phyloP scores from a whole-genome alignment of 2,113 vertebrate genomes.

The Orthonyx spaldingii region DNA sequence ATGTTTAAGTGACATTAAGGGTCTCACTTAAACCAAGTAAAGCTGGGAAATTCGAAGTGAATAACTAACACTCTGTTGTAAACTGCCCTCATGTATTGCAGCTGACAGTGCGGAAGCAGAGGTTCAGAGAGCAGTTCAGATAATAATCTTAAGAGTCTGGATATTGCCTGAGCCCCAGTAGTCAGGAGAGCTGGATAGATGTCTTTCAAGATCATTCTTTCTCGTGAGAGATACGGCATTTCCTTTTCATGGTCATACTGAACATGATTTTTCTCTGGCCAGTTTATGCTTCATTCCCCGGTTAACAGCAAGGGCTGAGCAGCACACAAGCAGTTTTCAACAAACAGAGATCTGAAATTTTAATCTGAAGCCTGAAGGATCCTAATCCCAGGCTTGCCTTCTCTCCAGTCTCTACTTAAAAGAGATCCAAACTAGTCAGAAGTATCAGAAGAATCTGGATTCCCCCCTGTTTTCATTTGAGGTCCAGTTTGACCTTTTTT shows the following conservation, averaged over 20 bases:
- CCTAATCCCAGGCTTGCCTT: neutral
- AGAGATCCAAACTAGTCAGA: neutral
- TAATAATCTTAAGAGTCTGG: constrained; percentile 21
- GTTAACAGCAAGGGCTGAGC: neutral
- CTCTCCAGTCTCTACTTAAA: neutral
- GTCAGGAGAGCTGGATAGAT: neutral
- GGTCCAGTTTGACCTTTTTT: neutral
- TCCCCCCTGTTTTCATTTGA: neutral
- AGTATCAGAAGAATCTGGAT: neutral
- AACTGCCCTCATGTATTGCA: constrained; percentile 57
- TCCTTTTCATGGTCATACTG: neutral
- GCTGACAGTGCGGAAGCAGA: constrained; percentile 55
- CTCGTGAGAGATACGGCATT: neutral
- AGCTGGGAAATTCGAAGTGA: constrained; percentile 62
- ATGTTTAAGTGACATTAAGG: constrained; percentile 68
- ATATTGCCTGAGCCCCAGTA: neutral
- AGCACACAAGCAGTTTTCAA: neutral
- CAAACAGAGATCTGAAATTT: neutral
- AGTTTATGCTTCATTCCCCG: neutral
- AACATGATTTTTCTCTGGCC: neutral
- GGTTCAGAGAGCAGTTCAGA: constrained; percentile 62
- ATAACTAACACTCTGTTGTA: constrained; percentile 40
- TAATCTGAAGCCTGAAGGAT: neutral
- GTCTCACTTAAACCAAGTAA: constrained; percentile 60
- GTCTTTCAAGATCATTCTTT: neutral